Percentiles rank a stretch among this genome's conserved stretches.
These are phyloP conservation scores for Solenopsis fugax DNA, from an alignment of 1,140 invertebrate genomes.

Conservation along the genomic window DNA sequence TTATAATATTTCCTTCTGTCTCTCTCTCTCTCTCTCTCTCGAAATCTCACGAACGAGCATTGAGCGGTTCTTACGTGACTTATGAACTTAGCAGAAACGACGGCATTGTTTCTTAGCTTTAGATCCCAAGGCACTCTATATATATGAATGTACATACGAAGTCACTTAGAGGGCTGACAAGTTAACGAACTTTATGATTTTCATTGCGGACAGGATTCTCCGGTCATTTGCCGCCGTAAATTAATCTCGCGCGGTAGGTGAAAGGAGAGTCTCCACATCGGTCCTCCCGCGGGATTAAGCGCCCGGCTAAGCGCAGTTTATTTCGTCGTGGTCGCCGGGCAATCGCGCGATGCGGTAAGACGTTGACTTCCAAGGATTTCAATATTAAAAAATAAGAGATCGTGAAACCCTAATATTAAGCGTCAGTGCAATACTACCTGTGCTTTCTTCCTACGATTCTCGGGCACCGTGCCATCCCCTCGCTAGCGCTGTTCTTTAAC, in stretches of 20 bases:
- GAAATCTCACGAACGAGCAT: constrained; percentile 6
- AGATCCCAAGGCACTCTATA: background rate
- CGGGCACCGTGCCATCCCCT: background rate
- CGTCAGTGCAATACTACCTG: constrained; percentile 10
- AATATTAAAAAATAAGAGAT: constrained; percentile 74
- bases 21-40: constrained; percentile 26
- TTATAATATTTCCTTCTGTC: background rate
- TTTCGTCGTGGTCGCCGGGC: constrained; percentile 75
- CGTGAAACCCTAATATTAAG: constrained; percentile 47
- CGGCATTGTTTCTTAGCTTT: background rate
- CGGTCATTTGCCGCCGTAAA: constrained; percentile 13
- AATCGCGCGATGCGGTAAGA: constrained; percentile 58
- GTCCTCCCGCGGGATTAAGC: constrained; percentile 69
- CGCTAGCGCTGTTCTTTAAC: background rate
- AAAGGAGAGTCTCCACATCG: background rate
- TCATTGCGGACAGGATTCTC: constrained; percentile 9
- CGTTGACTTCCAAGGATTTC: constrained; percentile 49
- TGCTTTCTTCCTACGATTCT: background rate
- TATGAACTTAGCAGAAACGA: background rate
- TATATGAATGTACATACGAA: background rate
- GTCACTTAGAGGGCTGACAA: constrained; percentile 13
- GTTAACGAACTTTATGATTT: constrained; percentile 38
- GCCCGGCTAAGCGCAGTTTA: constrained; percentile 75
- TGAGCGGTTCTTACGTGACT: background rate
- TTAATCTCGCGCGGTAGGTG: constrained; percentile 17